A percentile compares a stretch with the other conserved stretches of the same genome.
phyloP scores from a whole-genome alignment of 2,113 vertebrate genomes.

The Corythoichthys haematopterus region DNA sequence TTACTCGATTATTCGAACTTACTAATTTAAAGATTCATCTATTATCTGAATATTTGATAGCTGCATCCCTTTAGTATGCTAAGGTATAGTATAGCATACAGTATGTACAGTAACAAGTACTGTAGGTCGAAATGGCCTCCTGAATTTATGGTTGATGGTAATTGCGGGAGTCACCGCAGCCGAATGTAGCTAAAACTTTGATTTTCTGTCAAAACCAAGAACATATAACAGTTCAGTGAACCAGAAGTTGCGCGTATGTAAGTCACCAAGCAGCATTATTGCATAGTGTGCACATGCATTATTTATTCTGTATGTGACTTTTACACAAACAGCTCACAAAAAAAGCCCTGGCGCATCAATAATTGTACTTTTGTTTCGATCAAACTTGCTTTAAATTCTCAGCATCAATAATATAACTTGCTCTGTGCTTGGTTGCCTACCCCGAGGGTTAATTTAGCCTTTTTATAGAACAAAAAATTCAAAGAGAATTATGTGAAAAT shows the following conservation, averaged over 20 bases:
- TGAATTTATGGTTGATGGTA: neutral
- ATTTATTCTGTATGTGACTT: neutral
- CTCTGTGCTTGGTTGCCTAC: slow-evolving; percentile 24
- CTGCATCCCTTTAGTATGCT: too few relatives aligned
- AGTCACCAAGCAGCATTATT: neutral
- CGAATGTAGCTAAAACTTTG: neutral
- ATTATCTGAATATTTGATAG: too few relatives aligned
- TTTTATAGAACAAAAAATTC: slow-evolving; percentile 37
- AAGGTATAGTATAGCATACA: too few relatives aligned
- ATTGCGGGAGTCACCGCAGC: neutral
- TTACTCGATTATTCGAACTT: too few relatives aligned
- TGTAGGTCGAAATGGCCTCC: neutral
- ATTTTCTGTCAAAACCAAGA: slow-evolving; percentile 2
- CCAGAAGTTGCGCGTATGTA: neutral
- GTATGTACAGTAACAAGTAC: slow-evolving; percentile 8
- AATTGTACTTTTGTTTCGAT: slow-evolving; percentile 18
- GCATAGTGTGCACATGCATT: neutral
- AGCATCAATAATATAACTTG: slow-evolving; percentile 25
- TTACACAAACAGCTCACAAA: slow-evolving; percentile 11
- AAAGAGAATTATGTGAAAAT: slow-evolving; percentile 48
- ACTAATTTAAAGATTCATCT: too few relatives aligned
- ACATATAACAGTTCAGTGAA: neutral
- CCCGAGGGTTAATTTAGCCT: slow-evolving; percentile 28
- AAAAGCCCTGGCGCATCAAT: slow-evolving; percentile 26
- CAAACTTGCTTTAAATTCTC: slow-evolving; percentile 36